A percentile compares a stretch with the other conserved stretches of the same genome.
Conservation (phyloP, 2,888 invertebrate genomes). For the Lobophora halterata region DNA sequence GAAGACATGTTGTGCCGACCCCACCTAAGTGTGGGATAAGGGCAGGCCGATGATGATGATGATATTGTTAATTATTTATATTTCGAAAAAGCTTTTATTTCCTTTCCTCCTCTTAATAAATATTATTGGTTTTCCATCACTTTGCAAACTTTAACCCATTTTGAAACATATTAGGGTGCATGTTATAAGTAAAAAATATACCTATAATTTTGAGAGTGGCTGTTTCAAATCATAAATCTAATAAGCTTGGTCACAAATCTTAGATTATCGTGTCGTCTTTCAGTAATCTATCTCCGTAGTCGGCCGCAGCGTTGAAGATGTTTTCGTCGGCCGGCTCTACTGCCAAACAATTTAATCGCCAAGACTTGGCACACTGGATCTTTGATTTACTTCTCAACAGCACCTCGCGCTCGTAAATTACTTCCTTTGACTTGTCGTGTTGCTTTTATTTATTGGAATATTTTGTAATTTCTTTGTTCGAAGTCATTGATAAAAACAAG, state of each 20-base stretch:
- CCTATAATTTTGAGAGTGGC: no score
- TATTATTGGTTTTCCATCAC: no score
- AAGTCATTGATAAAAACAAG: not conserved
- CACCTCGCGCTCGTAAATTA: constrained; percentile 54
- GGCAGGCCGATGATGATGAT: no score
- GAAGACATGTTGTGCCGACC: no score
- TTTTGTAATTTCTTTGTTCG: constrained; percentile 6
- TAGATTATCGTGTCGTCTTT: constrained; percentile 35
- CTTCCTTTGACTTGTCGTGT: constrained; percentile 32
- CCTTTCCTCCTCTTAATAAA: no score
- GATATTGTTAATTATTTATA: no score
- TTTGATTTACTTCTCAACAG: constrained; percentile 76
- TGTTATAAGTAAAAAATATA: no score
- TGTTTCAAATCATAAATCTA: no score
- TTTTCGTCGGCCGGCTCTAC: constrained; percentile 45
- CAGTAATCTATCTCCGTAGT: constrained; percentile 45
- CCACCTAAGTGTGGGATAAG: no score
- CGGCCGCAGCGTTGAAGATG: constrained; percentile 51
- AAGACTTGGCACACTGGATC: constrained; percentile 64
- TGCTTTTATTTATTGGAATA: constrained; percentile 25
- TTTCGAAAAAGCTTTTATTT: no score
- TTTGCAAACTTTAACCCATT: no score
- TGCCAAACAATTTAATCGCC: constrained; percentile 68
- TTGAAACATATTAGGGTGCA: no score
- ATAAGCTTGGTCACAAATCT: constrained; percentile 8